A percentile compares a stretch with the other conserved stretches of the same genome.
These are phyloP conservation scores for Drosophila longiperda DNA, from an alignment of 2,888 invertebrate genomes.

Conservation along the genomic window DNA sequence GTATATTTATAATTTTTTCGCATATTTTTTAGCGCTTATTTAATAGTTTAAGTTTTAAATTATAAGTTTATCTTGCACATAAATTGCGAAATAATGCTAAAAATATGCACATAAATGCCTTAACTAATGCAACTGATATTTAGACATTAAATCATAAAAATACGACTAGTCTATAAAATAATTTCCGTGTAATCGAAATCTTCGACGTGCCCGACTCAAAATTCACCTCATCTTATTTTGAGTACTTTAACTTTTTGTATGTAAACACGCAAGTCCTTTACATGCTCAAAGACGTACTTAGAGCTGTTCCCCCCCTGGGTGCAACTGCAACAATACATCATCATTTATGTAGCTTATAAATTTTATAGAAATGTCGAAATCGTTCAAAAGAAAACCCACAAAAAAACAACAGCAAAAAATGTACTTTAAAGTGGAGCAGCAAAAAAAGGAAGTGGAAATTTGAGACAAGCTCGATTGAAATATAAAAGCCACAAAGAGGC, in stretches of 20 bases:
- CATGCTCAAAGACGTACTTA: conserved; percentile 10
- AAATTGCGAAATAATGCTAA: too few relatives aligned
- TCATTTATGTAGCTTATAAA: conserved; percentile 64
- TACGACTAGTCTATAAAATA: background rate
- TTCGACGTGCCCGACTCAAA: background rate
- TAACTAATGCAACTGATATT: background rate
- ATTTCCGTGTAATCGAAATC: background rate
- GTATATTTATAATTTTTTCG: too few relatives aligned
- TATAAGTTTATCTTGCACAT: background rate
- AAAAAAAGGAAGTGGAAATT: conserved; percentile 10
- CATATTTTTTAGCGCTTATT: too few relatives aligned
- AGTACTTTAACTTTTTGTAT: background rate
- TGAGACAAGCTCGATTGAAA: conserved; percentile 62
- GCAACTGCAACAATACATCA: conserved; percentile 63
- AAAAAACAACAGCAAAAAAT: conserved; percentile 31
- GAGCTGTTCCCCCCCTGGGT: conserved; percentile 33
- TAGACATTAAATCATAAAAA: background rate
- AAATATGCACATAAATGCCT: background rate
- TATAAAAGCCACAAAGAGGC: conserved; percentile 67
- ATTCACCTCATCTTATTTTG: background rate
- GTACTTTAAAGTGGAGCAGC: conserved; percentile 38
- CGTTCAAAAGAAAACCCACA: conserved; percentile 12
- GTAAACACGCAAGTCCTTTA: conserved; percentile 34
- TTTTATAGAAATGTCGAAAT: conserved; percentile 37
- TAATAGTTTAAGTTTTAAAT: background rate